Evolutionary conservation across 2,113 vertebrate genomes (phyloP), one percentile per base, ranked within the genome.

Genomic region (Eupsittula cactorum): DNA sequence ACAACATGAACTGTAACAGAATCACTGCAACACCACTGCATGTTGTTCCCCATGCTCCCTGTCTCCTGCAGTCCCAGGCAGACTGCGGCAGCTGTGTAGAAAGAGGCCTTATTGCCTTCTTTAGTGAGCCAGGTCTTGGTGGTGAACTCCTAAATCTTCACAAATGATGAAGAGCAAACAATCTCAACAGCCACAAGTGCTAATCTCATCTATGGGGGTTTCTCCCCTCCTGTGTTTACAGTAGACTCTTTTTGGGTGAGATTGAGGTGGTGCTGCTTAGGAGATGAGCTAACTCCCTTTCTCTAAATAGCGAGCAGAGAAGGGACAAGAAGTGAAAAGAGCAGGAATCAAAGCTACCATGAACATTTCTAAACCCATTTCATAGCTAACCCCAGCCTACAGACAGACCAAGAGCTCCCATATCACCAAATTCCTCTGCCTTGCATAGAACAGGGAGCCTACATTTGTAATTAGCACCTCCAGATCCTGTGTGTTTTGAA

Each of bases 41-140:
- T 11, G 6, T 4, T 50, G 27, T 41, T 46, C 44, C 27, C 8
- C 0, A 0, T 4, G 29, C 16, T 70, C 27, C 13, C 14, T 1
- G 1, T 10, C 17, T 52, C 25, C 49, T 74, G 41, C 60, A 63
- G 60, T 53, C 41, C 39, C 46, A 27, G n/a, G 1, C n/a, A 59
- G 6, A 27, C 3, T 74, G 74, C 19, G 42, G 25, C 21, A 64
- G 27, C 55, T 33, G 9, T 12, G 33, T 16, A 37, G 42, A 67
- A 85, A 25, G 13, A 67, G 24, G 12, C 11, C 52, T 31, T 28
- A 20, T 8, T 46, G 25, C 13, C 6, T 4, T 24, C 5, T 59
- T 23, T 8, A 4, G 2, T 10, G 52, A 13, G 55, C 11, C 60
- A 52, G 37, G 14, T 76, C 59, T 69, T 3, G 11, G 44, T 9